Evolutionary conservation across 2,888 invertebrate species (phyloP).

Genomic region (Parnassius orleans): DNA sequence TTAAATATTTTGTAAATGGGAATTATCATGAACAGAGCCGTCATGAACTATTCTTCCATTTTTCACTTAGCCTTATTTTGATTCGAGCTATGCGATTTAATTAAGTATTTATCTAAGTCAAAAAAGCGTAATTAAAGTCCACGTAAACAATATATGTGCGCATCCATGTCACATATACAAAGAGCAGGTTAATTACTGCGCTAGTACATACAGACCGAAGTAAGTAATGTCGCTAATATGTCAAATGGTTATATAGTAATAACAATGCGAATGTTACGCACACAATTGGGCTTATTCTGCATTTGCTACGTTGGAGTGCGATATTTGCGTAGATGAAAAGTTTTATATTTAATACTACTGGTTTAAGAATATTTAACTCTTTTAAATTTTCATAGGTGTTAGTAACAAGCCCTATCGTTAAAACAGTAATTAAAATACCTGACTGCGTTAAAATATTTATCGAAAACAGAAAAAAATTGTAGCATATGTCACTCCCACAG

Average conservation of each 20-base stretch:
- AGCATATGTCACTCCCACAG: no score
- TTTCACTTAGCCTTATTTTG: no score
- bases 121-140: constrained; percentile 17
- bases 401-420: no score
- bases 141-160: constrained; percentile 7
- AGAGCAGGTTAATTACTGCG: constrained; percentile 42
- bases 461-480: no score
- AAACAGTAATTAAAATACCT: no score
- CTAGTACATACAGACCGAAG: background rate
- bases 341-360: no score
- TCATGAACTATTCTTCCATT: no score
- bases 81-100: constrained; percentile 1
- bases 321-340: background rate
- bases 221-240: constrained; percentile 1
- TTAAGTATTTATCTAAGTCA: background rate
- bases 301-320: constrained; percentile 1
- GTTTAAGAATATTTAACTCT: no score
- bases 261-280: constrained; percentile 13
- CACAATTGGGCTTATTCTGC: constrained; percentile 7
- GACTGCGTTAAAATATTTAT: no score
- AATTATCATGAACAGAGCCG: no score
- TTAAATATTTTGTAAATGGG: no score
- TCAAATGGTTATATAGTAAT: constrained; percentile 2
- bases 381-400: no score
- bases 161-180: constrained; percentile 36